phyloP scores from a whole-genome alignment of 2,113 vertebrate species.

The Sturnira hondurensis region DNA sequence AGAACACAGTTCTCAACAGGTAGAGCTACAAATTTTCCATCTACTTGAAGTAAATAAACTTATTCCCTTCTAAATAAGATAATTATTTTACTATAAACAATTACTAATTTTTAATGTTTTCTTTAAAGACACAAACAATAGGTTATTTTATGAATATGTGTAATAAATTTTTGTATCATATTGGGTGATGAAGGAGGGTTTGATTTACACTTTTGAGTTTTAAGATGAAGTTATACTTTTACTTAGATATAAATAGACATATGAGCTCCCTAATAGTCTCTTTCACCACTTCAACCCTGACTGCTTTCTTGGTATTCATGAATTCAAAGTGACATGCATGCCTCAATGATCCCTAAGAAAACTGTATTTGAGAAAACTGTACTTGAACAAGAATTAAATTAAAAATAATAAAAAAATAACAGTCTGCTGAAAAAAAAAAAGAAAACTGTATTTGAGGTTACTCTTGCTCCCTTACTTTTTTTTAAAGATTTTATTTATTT shows the following conservation, averaged over 20 bases:
- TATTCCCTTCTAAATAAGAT: background rate
- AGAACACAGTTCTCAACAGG: background rate
- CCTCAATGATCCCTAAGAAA: background rate
- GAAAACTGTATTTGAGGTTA: no score
- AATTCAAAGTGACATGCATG: background rate
- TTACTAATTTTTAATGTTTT: background rate
- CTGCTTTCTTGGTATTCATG: background rate
- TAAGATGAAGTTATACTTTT: background rate
- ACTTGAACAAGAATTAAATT: no score
- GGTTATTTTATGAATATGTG: background rate
- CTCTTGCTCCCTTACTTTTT: no score
- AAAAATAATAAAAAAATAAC: no score
- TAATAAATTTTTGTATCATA: background rate
- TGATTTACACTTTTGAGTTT: conserved; percentile 9
- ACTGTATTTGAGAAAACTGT: background rate
- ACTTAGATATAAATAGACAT: background rate
- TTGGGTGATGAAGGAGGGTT: background rate
- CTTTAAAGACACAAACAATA: background rate
- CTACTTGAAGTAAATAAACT: background rate
- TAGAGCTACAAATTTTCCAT: background rate
- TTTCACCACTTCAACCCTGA: background rate
- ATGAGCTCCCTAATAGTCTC: background rate
- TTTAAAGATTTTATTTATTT: no score
- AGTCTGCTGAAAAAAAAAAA: no score
- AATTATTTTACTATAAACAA: background rate